A percentile compares a stretch with the other conserved stretches of the same genome.
These are phyloP conservation scores for Hydrocynus forskahlii DNA, from an alignment of 2,797 vertebrate genomes.

Conservation along the genomic window DNA sequence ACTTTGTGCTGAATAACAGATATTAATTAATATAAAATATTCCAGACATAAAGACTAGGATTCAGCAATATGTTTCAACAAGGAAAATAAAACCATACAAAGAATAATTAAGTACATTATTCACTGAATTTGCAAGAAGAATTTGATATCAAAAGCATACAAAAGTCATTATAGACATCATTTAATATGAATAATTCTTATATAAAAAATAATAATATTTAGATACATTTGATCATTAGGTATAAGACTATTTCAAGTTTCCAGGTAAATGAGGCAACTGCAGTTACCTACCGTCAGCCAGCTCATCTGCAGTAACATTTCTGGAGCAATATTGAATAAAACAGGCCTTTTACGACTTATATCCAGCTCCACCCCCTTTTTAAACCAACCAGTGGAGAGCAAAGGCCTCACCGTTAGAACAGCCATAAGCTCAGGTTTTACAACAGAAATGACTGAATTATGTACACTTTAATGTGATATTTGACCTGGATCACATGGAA, in stretches of 20 bases:
- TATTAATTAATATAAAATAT: too few species aligned
- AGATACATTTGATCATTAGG: too few species aligned
- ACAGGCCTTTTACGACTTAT: conserved; percentile 22
- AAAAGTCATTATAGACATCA: too few species aligned
- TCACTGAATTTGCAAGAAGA: too few species aligned
- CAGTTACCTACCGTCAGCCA: neutral
- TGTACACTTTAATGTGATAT: conserved; percentile 48
- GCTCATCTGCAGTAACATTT: conserved; percentile 22
- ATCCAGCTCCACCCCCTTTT: conserved; percentile 51
- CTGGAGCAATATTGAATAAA: conserved; percentile 45
- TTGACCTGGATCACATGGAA: conserved; percentile 49
- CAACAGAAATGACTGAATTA: conserved; percentile 59
- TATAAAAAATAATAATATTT: too few species aligned
- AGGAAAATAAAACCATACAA: too few species aligned
- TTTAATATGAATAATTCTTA: too few species aligned
- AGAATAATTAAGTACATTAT: too few species aligned
- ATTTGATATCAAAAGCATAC: too few species aligned
- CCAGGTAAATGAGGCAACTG: neutral
- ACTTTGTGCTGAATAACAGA: too few species aligned
- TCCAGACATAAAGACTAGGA: too few species aligned
- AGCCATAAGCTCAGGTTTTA: conserved; percentile 65
- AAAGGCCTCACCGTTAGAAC: conserved; percentile 43
- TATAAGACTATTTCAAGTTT: neutral
- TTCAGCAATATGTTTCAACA: too few species aligned
- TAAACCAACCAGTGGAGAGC: conserved; percentile 54